Percentiles rank a stretch among this genome's conserved stretches.
These are phyloP conservation scores for Andricus grossulariae DNA, from an alignment of 1,140 invertebrate species.

Conservation along the genomic window DNA sequence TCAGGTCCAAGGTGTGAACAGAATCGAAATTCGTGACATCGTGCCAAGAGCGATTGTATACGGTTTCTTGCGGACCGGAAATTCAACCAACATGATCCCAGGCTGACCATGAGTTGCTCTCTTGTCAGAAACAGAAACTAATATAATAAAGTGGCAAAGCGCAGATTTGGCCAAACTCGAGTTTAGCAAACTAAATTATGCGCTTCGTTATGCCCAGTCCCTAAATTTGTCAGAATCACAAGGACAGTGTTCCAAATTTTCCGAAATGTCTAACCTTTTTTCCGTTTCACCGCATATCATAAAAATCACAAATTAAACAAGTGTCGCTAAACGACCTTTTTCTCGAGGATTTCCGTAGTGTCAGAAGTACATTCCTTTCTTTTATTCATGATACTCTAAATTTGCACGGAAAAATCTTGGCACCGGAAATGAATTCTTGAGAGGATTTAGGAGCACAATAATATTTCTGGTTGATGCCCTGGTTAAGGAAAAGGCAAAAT, in stretches of 20 bases:
- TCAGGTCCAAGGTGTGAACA: neutral
- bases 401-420: neutral
- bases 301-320: neutral
- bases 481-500: neutral
- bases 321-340: neutral
- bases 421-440: neutral
- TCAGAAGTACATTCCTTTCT: neutral
- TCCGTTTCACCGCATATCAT: neutral
- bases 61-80: slow-evolving; percentile 13
- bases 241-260: neutral
- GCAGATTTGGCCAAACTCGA: slow-evolving; percentile 7
- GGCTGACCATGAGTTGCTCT: slow-evolving; percentile 18
- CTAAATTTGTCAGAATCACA: neutral
- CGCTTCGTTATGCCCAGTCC: neutral
- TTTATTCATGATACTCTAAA: neutral
- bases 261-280: neutral
- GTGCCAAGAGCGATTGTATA: slow-evolving; percentile 16
- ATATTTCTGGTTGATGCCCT: neutral
- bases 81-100: slow-evolving; percentile 3
- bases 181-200: slow-evolving; percentile 6
- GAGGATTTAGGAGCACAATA: neutral
- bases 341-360: neutral
- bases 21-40: neutral
- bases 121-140: slow-evolving; percentile 15
- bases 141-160: neutral